phyloP scores from a whole-genome alignment of 2,113 vertebrate genomes.

The Percopsis transmontana region DNA sequence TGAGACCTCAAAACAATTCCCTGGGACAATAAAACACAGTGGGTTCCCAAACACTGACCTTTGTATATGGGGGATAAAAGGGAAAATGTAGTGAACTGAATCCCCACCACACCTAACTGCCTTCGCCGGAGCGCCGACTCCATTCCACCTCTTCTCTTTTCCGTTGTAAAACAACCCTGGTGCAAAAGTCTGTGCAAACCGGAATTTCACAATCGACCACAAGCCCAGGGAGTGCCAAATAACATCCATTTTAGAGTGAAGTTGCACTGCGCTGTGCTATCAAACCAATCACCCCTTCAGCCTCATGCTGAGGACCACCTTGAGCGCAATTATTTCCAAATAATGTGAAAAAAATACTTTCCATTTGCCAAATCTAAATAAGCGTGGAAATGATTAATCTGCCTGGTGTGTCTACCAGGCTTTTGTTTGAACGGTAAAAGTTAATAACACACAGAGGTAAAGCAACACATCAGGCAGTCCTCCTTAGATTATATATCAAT shows the following conservation, averaged over 20 bases:
- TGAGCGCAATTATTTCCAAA: slow-evolving; percentile 60
- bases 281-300: slow-evolving; percentile 44
- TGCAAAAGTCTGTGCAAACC: slow-evolving; percentile 44
- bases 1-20: slow-evolving; percentile 54
- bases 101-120: slow-evolving; percentile 43
- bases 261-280: slow-evolving; percentile 35
- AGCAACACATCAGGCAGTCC: slow-evolving; percentile 39
- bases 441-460: slow-evolving; percentile 36
- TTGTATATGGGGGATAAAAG: slow-evolving; percentile 44
- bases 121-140: slow-evolving; percentile 28
- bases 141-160: slow-evolving; percentile 37
- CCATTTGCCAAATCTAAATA: slow-evolving; percentile 62
- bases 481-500: slow-evolving; percentile 28
- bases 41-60: slow-evolving; percentile 57
- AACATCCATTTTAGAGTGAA: slow-evolving; percentile 47
- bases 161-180: slow-evolving; percentile 57
- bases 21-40: slow-evolving; percentile 59
- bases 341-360: slow-evolving; percentile 61
- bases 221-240: slow-evolving; percentile 48
- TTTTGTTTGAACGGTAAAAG: slow-evolving; percentile 55
- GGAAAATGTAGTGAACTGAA: slow-evolving; percentile 22
- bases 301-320: slow-evolving; percentile 63
- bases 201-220: slow-evolving; percentile 57
- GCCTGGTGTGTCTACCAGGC: slow-evolving; percentile 21
- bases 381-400: slow-evolving; percentile 51